A percentile compares a stretch with the other conserved stretches of the same genome.
These are phyloP conservation scores for Sphaeramia orbicularis DNA, from an alignment of 2,797 vertebrate genomes.

Conservation along the genomic window DNA sequence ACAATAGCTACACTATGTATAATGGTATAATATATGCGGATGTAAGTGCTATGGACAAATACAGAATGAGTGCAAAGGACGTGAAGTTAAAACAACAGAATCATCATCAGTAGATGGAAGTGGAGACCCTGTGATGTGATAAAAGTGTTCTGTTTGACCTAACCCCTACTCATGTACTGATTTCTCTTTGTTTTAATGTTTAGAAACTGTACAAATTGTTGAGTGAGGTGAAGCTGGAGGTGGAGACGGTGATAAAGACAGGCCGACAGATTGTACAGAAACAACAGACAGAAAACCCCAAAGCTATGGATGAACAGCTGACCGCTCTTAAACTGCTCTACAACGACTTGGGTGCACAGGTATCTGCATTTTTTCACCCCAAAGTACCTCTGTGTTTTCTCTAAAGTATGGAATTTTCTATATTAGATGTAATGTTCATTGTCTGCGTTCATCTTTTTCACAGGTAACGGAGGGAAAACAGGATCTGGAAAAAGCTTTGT, in stretches of 20 bases:
- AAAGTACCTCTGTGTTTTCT: not conserved
- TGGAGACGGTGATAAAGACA: conserved; percentile 99
- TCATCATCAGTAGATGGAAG: too few relatives aligned
- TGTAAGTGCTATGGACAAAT: too few relatives aligned
- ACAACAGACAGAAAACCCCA: conserved; percentile 97
- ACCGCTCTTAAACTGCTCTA: conserved; percentile 96
- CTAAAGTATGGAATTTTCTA: not conserved
- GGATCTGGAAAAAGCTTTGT: conserved; percentile 92
- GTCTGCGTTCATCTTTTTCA: not conserved
- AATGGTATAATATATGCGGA: too few relatives aligned
- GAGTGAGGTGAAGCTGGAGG: conserved; percentile 97
- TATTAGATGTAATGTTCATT: not conserved
- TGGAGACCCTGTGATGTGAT: too few relatives aligned
- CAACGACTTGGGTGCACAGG: conserved; percentile 96
- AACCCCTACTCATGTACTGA: fast-evolving
- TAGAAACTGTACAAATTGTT: conserved; percentile 97
- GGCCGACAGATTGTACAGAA: conserved; percentile 99
- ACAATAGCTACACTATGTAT: too few relatives aligned
- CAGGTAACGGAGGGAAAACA: conserved; percentile 98
- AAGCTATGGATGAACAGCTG: conserved; percentile 95
- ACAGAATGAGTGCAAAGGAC: too few relatives aligned
- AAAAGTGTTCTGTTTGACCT: not conserved
- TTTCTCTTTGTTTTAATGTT: not conserved
- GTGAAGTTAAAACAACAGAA: too few relatives aligned
- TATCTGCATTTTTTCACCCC: conserved; percentile 52